These are phyloP conservation scores for Meloidogyne floridensis DNA, from an alignment of 1,140 invertebrate species.

Conservation along the genomic window DNA sequence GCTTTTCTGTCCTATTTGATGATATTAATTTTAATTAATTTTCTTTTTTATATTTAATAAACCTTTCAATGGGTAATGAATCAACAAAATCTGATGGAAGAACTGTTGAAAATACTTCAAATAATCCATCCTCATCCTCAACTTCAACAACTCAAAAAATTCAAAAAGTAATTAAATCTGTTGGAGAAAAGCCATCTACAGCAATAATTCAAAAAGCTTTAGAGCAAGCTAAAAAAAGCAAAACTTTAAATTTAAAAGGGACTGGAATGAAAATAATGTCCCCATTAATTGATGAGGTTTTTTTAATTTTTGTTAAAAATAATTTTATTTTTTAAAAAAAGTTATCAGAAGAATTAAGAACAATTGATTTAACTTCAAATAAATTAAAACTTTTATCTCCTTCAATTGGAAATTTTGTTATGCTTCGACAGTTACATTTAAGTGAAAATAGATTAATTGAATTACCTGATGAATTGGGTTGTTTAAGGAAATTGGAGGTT, in stretches of 20 bases:
- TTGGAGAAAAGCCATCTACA: conserved; percentile 22
- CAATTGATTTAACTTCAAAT: conserved; percentile 87
- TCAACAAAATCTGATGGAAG: neutral
- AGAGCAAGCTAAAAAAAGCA: conserved; percentile 88
- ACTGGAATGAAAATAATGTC: conserved; percentile 75
- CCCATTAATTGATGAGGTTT: conserved; percentile 39
- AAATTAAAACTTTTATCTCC: conserved; percentile 78
- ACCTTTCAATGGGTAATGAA: neutral
- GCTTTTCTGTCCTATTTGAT: no score
- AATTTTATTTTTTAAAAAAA: conserved; percentile 26
- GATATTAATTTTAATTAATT: no score
- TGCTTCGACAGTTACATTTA: conserved; percentile 82
- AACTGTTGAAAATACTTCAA: neutral
- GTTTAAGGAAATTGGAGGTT: conserved; percentile 80
- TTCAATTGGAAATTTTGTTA: conserved; percentile 78
- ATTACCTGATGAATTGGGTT: conserved; percentile 55
- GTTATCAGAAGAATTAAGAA: conserved; percentile 75
- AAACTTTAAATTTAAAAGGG: conserved; percentile 82
- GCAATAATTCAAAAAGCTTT: conserved; percentile 80
- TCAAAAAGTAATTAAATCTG: conserved; percentile 43
- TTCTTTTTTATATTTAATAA: no score
- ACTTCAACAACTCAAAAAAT: neutral
- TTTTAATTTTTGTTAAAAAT: conserved; percentile 18
- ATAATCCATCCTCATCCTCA: no score
- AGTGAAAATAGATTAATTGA: conserved; percentile 69